A percentile compares a stretch with the other conserved stretches of the same genome.
Evolutionary conservation across 2,797 vertebrate genomes (phyloP).

Genomic region (Poecile montanus): DNA sequence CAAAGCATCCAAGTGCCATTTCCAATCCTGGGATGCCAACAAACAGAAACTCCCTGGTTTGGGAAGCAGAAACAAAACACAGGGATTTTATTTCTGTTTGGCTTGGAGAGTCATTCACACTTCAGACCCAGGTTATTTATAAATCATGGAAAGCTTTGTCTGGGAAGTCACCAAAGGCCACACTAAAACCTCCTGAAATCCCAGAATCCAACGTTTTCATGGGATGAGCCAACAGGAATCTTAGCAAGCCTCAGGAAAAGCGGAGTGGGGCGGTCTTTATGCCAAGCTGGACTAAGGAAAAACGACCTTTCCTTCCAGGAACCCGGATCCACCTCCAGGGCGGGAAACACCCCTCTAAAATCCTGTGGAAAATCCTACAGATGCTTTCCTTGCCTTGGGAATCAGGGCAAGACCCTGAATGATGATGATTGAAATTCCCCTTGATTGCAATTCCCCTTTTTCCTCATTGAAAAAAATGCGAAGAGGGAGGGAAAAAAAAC

Average conservation of each 20-base stretch:
- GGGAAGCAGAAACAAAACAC: neutral
- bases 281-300: neutral
- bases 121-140: neutral
- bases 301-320: neutral
- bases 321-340: neutral
- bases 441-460: neutral
- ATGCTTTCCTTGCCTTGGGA: fast-evolving
- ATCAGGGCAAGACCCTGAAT: neutral
- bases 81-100: neutral
- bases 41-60: neutral
- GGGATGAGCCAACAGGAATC: neutral
- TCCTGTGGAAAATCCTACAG: neutral
- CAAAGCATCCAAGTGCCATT: neutral
- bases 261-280: neutral
- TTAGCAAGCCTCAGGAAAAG: neutral
- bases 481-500: fast-evolving
- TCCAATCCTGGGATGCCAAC: neutral
- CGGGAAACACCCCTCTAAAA: neutral
- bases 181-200: neutral
- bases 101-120: neutral
- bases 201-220: neutral
- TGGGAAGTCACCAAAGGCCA: neutral
- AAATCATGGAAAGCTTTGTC: neutral
- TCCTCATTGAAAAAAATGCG: neutral
- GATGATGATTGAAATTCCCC: fast-evolving